Base-by-base conservation (phyloP, 2,888 invertebrate genomes). In the Caenorhabditis plicata region DNA sequence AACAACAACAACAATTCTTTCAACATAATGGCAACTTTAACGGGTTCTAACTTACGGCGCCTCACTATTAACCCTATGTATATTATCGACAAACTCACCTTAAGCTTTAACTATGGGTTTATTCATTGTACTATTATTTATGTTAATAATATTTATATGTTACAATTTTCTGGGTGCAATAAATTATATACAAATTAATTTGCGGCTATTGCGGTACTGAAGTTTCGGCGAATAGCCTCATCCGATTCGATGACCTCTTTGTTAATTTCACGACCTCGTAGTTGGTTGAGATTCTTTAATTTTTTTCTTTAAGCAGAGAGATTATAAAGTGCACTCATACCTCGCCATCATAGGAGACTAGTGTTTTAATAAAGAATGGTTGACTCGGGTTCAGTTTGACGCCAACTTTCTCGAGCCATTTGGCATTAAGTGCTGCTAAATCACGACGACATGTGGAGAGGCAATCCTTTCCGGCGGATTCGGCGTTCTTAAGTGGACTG, bases 401-500 rank as follows among this genome's bases (percentile, higher is more conserved):
- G 1, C 36, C 44, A n/a, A 31, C 48, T n/a, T 48, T 35, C 19
- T 43, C 22, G 31, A 61, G n/a, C 61, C 61, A 61, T 43, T 45
- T 27, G 35, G 23, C 33, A 43, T 43, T 41, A 17, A 55, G 25
- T 15, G 38, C 55, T 56, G 52, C 49, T 17, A 71, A 46, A 40
- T 55, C 62, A 2, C 42, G 35, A 17, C 49, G 47, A 46, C 71
- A 71, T n/a, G 95, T 93, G 0, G 88, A 87, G 0, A 96, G 91
- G 49, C 79, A 78, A 83, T 96, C 95, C 20, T 35, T 60, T 32
- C 89, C 89, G 1, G 87, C 89, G 0, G 87, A 85, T 81, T 95
- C 90, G 1, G 90, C 87, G 83, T 99, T 99, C 41, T 99, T 99
- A 67, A 99, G 83, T 0, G 96, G 94, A 73, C 95, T 92, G 81